Evolutionary conservation across 2,888 invertebrate genomes (phyloP).

Genomic region (Galeruca laticollis): DNA sequence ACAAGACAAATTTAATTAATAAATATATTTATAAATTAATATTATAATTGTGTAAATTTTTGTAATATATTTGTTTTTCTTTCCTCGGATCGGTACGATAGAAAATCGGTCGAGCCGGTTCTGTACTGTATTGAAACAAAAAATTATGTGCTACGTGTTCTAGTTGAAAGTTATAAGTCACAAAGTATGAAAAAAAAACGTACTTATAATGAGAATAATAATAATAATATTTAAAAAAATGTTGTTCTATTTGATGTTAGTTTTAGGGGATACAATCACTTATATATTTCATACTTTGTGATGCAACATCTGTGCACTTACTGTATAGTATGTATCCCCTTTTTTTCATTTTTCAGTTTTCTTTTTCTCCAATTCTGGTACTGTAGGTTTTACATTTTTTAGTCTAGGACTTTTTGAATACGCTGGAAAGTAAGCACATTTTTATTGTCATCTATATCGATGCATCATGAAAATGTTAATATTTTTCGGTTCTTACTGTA

Average conservation of each 20-base stretch:
- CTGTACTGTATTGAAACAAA: conserved; percentile 58
- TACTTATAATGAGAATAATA: conserved; percentile 54
- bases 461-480: conserved; percentile 32
- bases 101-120: conserved; percentile 44
- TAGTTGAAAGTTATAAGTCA: conserved; percentile 60
- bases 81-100: conserved; percentile 37
- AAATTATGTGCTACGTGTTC: conserved; percentile 61
- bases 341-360: conserved; percentile 26
- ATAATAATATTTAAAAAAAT: conserved; percentile 43
- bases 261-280: conserved; percentile 57
- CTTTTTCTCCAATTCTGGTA: conserved; percentile 50
- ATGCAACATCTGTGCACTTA: conserved; percentile 63
- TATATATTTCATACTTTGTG: conserved; percentile 65
- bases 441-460: conserved; percentile 36
- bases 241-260: conserved; percentile 59
- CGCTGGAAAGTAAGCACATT: conserved; percentile 37
- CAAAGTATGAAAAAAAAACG: conserved; percentile 62
- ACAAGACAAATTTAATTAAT: conserved; percentile 64
- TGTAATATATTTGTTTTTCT: conserved; percentile 65
- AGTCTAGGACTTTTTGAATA: conserved; percentile 54
- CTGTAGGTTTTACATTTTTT: conserved; percentile 58
- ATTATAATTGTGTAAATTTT: conserved; percentile 67
- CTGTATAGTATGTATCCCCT: conserved; percentile 53
- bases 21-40: conserved; percentile 65
- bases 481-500: conserved; percentile 35